phyloP scores from a whole-genome alignment of 2,113 vertebrate species.

The Ameiurus melas region DNA sequence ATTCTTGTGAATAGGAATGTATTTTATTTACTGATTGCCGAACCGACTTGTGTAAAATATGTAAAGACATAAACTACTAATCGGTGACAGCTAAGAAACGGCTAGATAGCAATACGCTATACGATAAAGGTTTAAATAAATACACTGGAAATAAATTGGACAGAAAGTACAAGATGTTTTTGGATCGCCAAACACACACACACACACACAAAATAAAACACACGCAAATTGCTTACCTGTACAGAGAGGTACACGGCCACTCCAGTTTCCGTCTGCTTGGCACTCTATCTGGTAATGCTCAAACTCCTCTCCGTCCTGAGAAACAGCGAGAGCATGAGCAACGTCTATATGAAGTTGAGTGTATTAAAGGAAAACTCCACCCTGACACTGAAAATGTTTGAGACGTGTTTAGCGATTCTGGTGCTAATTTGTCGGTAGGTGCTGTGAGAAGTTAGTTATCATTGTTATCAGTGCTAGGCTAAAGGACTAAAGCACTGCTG shows the following conservation, averaged over 20 bases:
- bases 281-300: constrained; percentile 85
- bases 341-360: background rate
- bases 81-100: background rate
- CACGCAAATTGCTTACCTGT: constrained; percentile 78
- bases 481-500: background rate
- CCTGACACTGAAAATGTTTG: background rate
- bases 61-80: background rate
- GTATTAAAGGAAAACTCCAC: background rate
- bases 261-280: constrained; percentile 84
- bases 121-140: background rate
- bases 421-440: background rate
- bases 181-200: background rate
- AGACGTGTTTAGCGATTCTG: background rate
- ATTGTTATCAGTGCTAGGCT: background rate
- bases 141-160: too few species aligned
- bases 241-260: constrained; percentile 79
- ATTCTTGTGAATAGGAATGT: too few species aligned
- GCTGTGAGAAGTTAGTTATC: background rate
- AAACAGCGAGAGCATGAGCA: background rate
- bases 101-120: background rate
- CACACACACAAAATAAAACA: background rate
- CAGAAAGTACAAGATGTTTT: too few species aligned
- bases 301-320: constrained; percentile 76
- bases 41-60: background rate
- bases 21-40: background rate